Evolutionary conservation across 2,797 vertebrate genomes (phyloP).

Genomic region (Hoplostethus atlanticus): DNA sequence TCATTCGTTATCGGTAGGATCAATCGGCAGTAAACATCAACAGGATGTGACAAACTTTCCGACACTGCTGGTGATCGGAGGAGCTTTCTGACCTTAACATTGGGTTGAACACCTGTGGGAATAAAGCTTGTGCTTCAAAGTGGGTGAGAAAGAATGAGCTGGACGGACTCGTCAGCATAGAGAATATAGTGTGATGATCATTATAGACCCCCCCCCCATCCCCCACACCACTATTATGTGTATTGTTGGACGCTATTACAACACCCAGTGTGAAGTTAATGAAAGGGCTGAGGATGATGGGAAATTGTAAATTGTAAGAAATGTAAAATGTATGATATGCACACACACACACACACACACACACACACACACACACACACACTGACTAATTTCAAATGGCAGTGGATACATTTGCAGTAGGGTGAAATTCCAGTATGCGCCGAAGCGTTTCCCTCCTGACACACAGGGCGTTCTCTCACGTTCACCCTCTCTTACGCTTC

Average conservation of each 20-base stretch:
- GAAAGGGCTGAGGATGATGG: constrained; percentile 48
- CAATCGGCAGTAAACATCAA: too few species aligned
- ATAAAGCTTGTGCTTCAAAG: background rate
- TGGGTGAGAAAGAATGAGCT: background rate
- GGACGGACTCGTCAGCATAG: background rate
- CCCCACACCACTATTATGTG: constrained; percentile 12
- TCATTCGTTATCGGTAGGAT: too few species aligned
- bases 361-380: constrained; percentile 11
- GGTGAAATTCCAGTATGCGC: constrained; percentile 48
- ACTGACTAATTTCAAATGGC: constrained; percentile 9
- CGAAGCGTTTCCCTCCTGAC: constrained; percentile 39
- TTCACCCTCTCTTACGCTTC: constrained; percentile 27
- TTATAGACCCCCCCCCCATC: constrained; percentile 11
- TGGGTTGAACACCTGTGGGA: too few species aligned
- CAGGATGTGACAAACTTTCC: too few species aligned
- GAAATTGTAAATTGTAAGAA: constrained; percentile 2
- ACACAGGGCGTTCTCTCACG: constrained; percentile 16
- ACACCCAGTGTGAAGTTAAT: constrained; percentile 65
- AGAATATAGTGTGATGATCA: constrained; percentile 7
- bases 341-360: background rate
- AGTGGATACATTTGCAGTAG: constrained; percentile 33
- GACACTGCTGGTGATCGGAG: too few species aligned
- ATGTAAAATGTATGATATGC: background rate
- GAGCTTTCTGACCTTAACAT: too few species aligned
- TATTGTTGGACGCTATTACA: constrained; percentile 40